phyloP scores from a whole-genome alignment of 2,888 invertebrate species.

The Suillia variegata region DNA sequence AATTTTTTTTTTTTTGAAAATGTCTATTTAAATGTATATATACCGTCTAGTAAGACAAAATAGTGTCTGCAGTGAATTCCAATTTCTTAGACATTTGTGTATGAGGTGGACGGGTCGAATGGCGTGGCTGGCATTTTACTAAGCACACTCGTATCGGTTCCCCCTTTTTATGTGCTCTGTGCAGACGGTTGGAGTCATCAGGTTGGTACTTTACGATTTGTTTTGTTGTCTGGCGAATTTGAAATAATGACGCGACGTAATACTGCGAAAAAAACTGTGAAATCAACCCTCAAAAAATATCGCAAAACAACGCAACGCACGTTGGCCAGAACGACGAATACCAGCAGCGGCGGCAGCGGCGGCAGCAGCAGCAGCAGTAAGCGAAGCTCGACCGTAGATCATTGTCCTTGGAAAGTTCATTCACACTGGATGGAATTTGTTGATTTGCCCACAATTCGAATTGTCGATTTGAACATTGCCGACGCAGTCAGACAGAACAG shows the following conservation, averaged over 20 bases:
- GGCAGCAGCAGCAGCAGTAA: background rate
- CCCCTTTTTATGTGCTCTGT: too few relatives aligned
- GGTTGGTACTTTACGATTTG: too few relatives aligned
- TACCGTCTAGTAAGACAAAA: too few relatives aligned
- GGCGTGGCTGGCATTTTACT: too few relatives aligned
- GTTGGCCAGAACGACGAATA: background rate
- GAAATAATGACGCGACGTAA: background rate
- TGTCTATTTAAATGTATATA: too few relatives aligned
- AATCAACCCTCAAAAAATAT: background rate
- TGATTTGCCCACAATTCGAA: background rate
- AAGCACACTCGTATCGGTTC: too few relatives aligned
- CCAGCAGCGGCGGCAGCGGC: background rate
- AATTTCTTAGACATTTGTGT: too few relatives aligned
- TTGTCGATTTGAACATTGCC: background rate
- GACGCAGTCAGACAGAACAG: too few relatives aligned
- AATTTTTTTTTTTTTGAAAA: too few relatives aligned
- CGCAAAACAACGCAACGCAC: background rate
- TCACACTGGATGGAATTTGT: background rate
- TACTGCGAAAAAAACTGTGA: background rate
- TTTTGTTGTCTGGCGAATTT: background rate
- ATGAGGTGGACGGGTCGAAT: too few relatives aligned
- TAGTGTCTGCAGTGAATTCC: too few relatives aligned
- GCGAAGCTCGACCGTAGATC: background rate
- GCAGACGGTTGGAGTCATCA: too few relatives aligned
- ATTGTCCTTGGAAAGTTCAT: background rate